A percentile compares a stretch with the other conserved stretches of the same genome.
Evolutionary conservation across 2,888 invertebrate species (phyloP).

Genomic region (Pandemis corylana): DNA sequence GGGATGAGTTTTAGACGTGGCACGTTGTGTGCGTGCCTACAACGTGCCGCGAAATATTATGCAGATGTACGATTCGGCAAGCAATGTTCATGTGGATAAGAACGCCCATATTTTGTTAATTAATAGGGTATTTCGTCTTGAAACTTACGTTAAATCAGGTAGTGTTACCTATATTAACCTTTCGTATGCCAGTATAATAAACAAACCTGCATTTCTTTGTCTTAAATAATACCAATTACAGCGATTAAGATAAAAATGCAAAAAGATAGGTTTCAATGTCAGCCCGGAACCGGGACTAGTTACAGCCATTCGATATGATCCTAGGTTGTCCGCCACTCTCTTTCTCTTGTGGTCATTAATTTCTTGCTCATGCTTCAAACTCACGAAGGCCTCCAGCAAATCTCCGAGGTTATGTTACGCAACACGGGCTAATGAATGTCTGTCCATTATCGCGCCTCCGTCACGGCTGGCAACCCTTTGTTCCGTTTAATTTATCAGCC

Average conservation of each 20-base stretch:
- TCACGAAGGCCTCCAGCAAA: neutral
- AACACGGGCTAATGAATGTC: slow-evolving; percentile 25
- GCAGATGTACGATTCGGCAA: slow-evolving; percentile 14
- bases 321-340: too few species aligned
- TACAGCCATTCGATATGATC: too few species aligned
- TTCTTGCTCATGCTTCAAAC: neutral
- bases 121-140: neutral
- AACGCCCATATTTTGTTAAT: neutral
- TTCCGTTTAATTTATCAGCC: slow-evolving; percentile 35
- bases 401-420: slow-evolving; percentile 11
- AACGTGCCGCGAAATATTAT: slow-evolving; percentile 1
- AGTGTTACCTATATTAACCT: too few species aligned
- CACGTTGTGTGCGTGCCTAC: slow-evolving; percentile 5
- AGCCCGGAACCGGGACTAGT: too few species aligned
- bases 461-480: slow-evolving; percentile 28
- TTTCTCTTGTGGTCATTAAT: neutral
- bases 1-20: slow-evolving; percentile 33
- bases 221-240: too few species aligned
- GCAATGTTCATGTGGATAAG: slow-evolving; percentile 1
- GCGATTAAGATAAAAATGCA: too few species aligned
- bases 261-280: too few species aligned
- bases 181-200: too few species aligned
- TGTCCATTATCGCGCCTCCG: slow-evolving; percentile 35
- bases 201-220: too few species aligned
- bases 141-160: too few species aligned